Evolutionary conservation across 2,113 vertebrate species (phyloP).

Genomic region (rat (Rattus norvegicus)): DNA sequence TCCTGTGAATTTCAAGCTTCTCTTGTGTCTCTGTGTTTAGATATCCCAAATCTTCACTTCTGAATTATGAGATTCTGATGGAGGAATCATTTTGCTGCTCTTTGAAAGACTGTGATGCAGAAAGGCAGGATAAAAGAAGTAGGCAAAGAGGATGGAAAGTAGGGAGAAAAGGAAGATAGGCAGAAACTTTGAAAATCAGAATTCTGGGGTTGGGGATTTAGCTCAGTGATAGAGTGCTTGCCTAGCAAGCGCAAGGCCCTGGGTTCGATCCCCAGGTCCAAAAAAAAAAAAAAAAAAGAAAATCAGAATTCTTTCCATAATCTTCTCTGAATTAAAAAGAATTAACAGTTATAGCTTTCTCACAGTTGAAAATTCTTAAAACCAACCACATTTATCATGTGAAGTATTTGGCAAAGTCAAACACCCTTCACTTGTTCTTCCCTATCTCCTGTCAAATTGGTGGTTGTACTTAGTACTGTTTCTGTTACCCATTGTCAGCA

Average conservation of each 20-base stretch:
- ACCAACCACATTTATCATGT: not conserved
- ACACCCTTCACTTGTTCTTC: not conserved
- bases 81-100: constrained; percentile 37
- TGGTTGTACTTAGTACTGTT: not conserved
- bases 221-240: no score
- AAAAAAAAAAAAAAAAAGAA: no score
- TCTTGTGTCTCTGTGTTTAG: not conserved
- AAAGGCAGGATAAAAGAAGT: not conserved
- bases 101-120: not conserved
- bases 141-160: not conserved
- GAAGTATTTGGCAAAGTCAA: not conserved
- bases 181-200: not conserved
- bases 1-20: not conserved
- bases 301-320: not conserved
- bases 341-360: constrained; percentile 39
- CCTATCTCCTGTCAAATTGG: not conserved
- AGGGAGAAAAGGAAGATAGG: not conserved
- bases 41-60: not conserved
- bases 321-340: constrained; percentile 69
- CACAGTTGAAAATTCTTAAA: constrained; percentile 61
- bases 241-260: no score
- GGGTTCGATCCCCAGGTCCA: no score
- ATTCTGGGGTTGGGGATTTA: no score
- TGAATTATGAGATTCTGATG: constrained; percentile 25
- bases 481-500: not conserved